These are phyloP conservation scores for Mirounga angustirostris DNA, from an alignment of 2,113 vertebrate species.

Conservation along the genomic window DNA sequence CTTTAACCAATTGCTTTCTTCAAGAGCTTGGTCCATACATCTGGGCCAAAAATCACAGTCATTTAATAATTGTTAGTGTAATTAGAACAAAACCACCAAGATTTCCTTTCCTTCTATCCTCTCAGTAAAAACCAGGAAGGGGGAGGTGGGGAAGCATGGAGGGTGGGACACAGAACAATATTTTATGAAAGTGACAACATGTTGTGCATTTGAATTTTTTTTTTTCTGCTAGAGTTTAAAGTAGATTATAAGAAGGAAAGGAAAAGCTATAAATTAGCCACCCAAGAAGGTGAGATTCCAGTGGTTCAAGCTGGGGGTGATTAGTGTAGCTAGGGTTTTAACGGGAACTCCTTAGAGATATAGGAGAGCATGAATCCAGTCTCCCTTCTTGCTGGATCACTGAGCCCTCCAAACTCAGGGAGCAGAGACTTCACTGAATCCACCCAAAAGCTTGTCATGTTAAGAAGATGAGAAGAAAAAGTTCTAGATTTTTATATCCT, in stretches of 20 bases:
- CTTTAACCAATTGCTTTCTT: conserved; percentile 31
- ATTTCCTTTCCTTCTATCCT: not conserved
- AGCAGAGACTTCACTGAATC: not conserved
- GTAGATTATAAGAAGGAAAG: not conserved
- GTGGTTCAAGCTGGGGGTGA: not conserved
- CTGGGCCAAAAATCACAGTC: not conserved
- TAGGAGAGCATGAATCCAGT: not conserved
- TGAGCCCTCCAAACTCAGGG: not conserved
- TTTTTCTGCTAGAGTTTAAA: not conserved
- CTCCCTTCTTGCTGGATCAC: not conserved
- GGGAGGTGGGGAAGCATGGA: too few relatives aligned
- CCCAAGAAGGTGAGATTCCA: not conserved
- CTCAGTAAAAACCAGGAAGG: not conserved
- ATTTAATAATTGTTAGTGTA: not conserved
- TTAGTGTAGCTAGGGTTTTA: not conserved
- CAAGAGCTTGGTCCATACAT: not conserved
- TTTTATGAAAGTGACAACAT: not conserved
- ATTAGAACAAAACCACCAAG: not conserved
- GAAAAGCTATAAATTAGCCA: not conserved
- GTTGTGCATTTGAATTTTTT: not conserved
- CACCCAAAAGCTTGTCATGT: not conserved
- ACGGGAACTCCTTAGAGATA: not conserved
- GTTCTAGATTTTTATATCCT: not conserved
- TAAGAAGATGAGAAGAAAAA: not conserved
- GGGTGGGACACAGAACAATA: not conserved